A percentile compares a stretch with the other conserved stretches of the same genome.
These are phyloP conservation scores for Ephialtes manifestator DNA, from an alignment of 2,888 invertebrate genomes.

Conservation along the genomic window DNA sequence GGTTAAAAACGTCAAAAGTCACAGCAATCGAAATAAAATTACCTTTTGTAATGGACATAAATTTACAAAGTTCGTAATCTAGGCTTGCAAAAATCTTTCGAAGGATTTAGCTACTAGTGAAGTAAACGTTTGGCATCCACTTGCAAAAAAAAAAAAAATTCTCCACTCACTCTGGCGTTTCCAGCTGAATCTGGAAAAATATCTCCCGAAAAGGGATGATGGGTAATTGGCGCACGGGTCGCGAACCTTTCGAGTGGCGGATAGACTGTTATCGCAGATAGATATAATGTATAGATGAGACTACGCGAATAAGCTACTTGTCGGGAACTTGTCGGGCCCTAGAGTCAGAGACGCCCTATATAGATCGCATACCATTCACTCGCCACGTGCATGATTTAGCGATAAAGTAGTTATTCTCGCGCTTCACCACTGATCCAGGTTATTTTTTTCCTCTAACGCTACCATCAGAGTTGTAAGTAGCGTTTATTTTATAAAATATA, in stretches of 20 bases:
- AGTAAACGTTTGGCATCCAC: neutral
- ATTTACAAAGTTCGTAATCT: too few species aligned
- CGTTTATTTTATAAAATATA: too few species aligned
- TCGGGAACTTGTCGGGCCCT: neutral
- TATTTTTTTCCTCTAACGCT: slow-evolving; percentile 15
- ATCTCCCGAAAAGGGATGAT: neutral
- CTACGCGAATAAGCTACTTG: slow-evolving; percentile 3
- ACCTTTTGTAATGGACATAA: too few species aligned
- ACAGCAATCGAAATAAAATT: too few species aligned
- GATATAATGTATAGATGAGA: slow-evolving; percentile 20
- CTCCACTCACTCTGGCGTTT: neutral
- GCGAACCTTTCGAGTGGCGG: slow-evolving; percentile 18
- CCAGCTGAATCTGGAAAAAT: neutral
- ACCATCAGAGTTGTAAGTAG: neutral
- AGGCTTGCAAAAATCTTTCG: too few species aligned
- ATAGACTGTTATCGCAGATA: slow-evolving; percentile 28
- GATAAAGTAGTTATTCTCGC: slow-evolving; percentile 50
- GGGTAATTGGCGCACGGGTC: neutral
- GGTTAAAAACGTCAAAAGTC: too few species aligned
- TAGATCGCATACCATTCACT: neutral
- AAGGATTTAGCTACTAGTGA: too few species aligned
- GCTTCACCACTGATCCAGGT: slow-evolving; percentile 12
- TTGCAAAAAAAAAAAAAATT: neutral
- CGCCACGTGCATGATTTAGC: slow-evolving; percentile 36
- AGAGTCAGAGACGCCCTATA: neutral